A percentile compares a stretch with the other conserved stretches of the same genome.
Evolutionary conservation across 2,113 vertebrate genomes (phyloP).

Genomic region (Thoracochromis brauschi): DNA sequence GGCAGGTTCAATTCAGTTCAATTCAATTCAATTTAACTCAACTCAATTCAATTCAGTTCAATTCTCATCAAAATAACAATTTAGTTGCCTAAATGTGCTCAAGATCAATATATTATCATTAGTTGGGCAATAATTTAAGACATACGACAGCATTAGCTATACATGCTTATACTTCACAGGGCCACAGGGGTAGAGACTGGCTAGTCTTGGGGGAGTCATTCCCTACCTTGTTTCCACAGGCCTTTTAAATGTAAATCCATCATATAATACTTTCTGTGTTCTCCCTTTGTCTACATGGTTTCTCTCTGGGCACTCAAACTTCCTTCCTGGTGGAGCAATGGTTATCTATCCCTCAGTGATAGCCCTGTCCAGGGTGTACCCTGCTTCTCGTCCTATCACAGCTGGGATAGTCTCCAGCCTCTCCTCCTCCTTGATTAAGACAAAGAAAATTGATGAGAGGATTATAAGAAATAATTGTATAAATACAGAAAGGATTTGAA

Average conservation of each 20-base stretch:
- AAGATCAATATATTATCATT: fast-evolving
- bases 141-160: neutral
- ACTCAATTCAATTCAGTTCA: neutral
- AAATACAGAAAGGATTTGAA: neutral
- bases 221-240: neutral
- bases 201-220: neutral
- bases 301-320: neutral
- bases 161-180: neutral
- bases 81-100: neutral
- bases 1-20: neutral
- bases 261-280: neutral
- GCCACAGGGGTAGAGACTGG: neutral
- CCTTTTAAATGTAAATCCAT: neutral
- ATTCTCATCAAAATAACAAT: neutral
- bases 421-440: neutral
- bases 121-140: neutral
- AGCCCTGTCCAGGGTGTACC: neutral
- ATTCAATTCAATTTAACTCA: neutral
- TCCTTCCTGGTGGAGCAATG: neutral
- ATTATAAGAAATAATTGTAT: neutral
- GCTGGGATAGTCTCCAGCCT: neutral
- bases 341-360: neutral
- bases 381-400: neutral
- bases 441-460: neutral
- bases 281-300: neutral